Evolutionary conservation across 2,113 vertebrate species (phyloP), one percentile per base, ranked within the genome.

Genomic region (Python bivittatus): DNA sequence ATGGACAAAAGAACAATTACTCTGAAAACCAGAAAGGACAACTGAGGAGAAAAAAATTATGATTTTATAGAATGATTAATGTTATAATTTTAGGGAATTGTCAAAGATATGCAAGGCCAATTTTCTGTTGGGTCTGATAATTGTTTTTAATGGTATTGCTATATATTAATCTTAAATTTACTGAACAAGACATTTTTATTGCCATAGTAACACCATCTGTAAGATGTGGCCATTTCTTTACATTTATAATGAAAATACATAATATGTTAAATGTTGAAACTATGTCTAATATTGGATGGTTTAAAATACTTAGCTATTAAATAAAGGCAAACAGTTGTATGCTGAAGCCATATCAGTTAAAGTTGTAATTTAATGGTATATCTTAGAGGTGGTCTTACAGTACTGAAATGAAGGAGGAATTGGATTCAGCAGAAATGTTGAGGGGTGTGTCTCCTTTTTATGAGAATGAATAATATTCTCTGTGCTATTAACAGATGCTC

Each of bases 111-210:
- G 22, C 53, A 22, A 84, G 25, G 12, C 20, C 86, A 72, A 4
- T 86, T 22, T 91, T 94, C 91, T 42, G 44, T 92, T 94, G 92
- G 86, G 88, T 92, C 56, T 52, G 8, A 22, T 95, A 92, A 93
- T 88, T 93, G n/a, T 9, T 87, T 93, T 0, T 94, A 94, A 95
- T 88, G 53, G 25, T 22, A 42, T 68, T 33, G 9, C 25, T 20
- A 61, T 92, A 0, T 83, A 20, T 33, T 15, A 53, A 91, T 93
- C 57, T 91, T 93, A 92, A 91, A 95, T 94, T 57, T 79, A 72
- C 57, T 84, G 91, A 64, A 90, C 15, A 91, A 48, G 88, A 93
- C 54, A 72, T 86, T 96, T 95, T 93, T 61, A 27, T 89, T 91
- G 22, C 86, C 93, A 84, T 91, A 90, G 22, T 5, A 86, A 1